These are phyloP conservation scores for Drosophila repleta DNA, from an alignment of 1,140 invertebrate genomes.

Conservation along the genomic window DNA sequence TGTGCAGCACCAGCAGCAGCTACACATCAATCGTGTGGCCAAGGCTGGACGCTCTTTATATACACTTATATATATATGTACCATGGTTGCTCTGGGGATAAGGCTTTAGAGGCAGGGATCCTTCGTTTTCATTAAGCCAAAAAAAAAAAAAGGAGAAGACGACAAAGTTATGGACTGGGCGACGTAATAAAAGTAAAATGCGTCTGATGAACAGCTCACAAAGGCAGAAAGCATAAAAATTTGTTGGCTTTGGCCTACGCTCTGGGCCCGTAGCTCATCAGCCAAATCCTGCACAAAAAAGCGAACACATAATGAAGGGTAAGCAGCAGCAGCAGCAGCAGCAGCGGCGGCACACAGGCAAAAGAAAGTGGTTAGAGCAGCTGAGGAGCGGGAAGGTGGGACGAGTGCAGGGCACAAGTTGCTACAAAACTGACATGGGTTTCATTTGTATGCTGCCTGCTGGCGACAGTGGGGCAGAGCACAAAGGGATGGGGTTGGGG, in stretches of 20 bases:
- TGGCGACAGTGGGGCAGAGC: conserved; percentile 69
- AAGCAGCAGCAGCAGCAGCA: too few relatives aligned
- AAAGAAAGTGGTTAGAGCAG: conserved; percentile 15
- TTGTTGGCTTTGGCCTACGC: conserved; percentile 56
- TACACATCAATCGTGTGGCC: conserved; percentile 71
- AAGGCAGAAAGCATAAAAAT: conserved; percentile 71
- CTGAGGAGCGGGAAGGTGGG: not conserved
- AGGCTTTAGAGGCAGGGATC: conserved; percentile 15
- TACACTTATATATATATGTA: not conserved
- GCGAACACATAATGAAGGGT: conserved; percentile 68
- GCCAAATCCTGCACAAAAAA: conserved; percentile 37
- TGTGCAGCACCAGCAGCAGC: conserved; percentile 39
- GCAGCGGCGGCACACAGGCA: too few relatives aligned
- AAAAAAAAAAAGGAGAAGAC: conserved; percentile 15
- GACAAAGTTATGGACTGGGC: conserved; percentile 27
- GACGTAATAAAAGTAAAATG: conserved; percentile 79
- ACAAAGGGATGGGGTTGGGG: not conserved
- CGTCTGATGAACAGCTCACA: conserved; percentile 70
- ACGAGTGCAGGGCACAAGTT: conserved; percentile 12
- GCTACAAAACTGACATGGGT: conserved; percentile 70
- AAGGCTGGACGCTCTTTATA: conserved; percentile 45
- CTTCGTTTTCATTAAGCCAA: conserved; percentile 72
- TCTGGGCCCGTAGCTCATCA: conserved; percentile 60
- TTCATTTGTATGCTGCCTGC: conserved; percentile 75
- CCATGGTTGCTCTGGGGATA: conserved; percentile 35